Evolutionary conservation across 2,888 invertebrate species (phyloP).

Genomic region (Pachycephus smyrnensis): DNA sequence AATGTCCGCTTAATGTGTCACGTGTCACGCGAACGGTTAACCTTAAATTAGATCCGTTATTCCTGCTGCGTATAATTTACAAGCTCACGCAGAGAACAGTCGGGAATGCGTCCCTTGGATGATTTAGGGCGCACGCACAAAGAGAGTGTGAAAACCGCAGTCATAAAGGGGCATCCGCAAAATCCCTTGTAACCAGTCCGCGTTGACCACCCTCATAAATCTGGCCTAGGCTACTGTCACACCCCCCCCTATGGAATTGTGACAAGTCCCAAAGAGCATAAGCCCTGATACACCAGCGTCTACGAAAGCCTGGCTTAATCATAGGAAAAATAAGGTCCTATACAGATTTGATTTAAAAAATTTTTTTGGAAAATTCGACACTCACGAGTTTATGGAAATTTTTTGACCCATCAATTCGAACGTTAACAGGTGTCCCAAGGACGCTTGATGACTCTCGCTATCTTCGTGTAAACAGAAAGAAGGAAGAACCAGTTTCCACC

Average conservation of each 20-base stretch:
- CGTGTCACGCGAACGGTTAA: not conserved
- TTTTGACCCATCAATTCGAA: too few species aligned
- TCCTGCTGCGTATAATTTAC: too few species aligned
- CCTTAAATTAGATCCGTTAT: not conserved
- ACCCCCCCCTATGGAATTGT: not conserved
- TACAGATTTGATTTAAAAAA: not conserved
- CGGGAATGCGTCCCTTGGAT: not conserved
- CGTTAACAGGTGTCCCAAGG: not conserved
- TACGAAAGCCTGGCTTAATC: not conserved
- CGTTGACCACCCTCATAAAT: too few species aligned
- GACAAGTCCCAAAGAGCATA: not conserved
- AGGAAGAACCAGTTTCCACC: not conserved
- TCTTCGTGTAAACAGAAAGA: not conserved
- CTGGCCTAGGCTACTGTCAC: too few species aligned
- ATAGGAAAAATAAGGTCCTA: not conserved
- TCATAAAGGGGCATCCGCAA: not conserved
- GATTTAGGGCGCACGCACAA: slow-evolving; percentile 43
- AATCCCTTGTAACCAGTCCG: too few species aligned
- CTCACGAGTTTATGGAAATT: too few species aligned
- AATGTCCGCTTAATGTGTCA: too few species aligned
- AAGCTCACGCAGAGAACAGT: not conserved
- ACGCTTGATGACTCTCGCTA: not conserved
- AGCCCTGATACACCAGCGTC: not conserved
- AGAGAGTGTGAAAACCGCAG: slow-evolving; percentile 48
- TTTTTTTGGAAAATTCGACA: too few species aligned